Base-by-base conservation (phyloP, 2,113 vertebrate genomes). In the Sceloporus tristichus region DNA sequence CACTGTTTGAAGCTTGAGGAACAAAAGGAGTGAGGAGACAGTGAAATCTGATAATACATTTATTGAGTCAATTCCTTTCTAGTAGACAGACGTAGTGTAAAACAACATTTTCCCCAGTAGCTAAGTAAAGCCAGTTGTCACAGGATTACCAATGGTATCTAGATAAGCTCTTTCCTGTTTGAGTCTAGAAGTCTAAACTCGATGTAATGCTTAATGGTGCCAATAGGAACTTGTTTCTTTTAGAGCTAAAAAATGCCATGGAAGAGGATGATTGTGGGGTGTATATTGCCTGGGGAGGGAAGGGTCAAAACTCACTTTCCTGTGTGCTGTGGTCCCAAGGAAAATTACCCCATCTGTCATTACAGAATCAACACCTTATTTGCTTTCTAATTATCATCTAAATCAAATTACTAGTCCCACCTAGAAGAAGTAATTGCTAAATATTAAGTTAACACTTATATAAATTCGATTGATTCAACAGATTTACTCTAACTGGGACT, bases 1-100 rank as follows among this genome's bases (percentile, higher is more conserved):
- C 48, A 42, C 8, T 86, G 42, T 68, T 79, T 90, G 59, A 90
- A 92, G 38, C 27, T 74, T 56, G 65, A 86, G 68, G 87, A 62
- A 21, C 0, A 74, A 86, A 11, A 88, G 38, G 42, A 85, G 76
- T 66, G 27, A 90, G 18, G 81, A 62, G 79, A 85, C 65, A 42
- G 23, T 18, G 73, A 87, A 87, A 90, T 27, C 54, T 83, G 88
- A 90, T 65, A 82, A 21, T 3, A 16, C 74, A 75, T 65, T 73
- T 78, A 40, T 21, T 78, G 9, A 87, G 6, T 25, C 85, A 38
- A 27, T 85, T 91, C 38, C 65, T 85, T 73, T 81, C 80, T 29
- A 16, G 21, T 78, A 27, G 10, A 3, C 3, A 19, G 66, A 71
- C n/a, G 40, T 68, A 5, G 0, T 3, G 8, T 84, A 48, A 84